Conservation (phyloP, 2,113 vertebrate species). For the Platichthys stellatus region DNA sequence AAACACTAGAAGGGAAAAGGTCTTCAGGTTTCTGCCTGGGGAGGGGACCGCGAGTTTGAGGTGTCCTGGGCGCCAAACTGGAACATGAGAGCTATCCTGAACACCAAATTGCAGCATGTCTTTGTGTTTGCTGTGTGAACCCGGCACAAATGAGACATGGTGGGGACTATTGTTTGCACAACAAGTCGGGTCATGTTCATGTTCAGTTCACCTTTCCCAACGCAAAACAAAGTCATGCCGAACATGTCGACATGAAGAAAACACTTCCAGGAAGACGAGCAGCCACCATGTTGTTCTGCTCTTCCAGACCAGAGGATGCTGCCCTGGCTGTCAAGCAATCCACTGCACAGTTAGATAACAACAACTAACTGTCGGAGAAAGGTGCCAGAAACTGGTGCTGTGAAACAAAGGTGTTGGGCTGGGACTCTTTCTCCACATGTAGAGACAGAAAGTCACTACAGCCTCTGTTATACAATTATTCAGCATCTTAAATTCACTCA, state of each 20-base stretch:
- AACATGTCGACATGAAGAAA: conserved; percentile 46
- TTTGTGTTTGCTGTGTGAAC: conserved; percentile 65
- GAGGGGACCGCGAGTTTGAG: conserved; percentile 33
- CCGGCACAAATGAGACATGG: conserved; percentile 61
- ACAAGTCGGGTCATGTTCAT: conserved; percentile 63
- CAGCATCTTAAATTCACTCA: not conserved
- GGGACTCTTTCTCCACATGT: conserved; percentile 8
- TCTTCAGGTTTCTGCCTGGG: conserved; percentile 42
- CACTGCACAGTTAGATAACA: conserved; percentile 53
- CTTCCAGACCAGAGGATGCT: conserved; percentile 45
- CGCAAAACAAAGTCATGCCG: conserved; percentile 22
- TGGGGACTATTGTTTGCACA: conserved; percentile 61
- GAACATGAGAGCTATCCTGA: conserved; percentile 41
- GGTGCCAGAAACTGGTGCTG: conserved; percentile 49
- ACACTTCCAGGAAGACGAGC: conserved; percentile 52
- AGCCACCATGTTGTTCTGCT: conserved; percentile 46
- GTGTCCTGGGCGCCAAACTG: conserved; percentile 46
- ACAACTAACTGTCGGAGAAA: conserved; percentile 49
- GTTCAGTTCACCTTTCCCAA: conserved; percentile 64
- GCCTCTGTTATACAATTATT: conserved; percentile 1
- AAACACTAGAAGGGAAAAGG: conserved; percentile 1
- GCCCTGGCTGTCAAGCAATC: conserved; percentile 56
- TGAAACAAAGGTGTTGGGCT: not conserved
- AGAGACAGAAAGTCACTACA: not conserved
- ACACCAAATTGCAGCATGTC: conserved; percentile 45